Percentiles rank a stretch among this genome's conserved stretches.
phyloP scores from a whole-genome alignment of 1,140 invertebrate species.

The Temnothorax nylanderi region DNA sequence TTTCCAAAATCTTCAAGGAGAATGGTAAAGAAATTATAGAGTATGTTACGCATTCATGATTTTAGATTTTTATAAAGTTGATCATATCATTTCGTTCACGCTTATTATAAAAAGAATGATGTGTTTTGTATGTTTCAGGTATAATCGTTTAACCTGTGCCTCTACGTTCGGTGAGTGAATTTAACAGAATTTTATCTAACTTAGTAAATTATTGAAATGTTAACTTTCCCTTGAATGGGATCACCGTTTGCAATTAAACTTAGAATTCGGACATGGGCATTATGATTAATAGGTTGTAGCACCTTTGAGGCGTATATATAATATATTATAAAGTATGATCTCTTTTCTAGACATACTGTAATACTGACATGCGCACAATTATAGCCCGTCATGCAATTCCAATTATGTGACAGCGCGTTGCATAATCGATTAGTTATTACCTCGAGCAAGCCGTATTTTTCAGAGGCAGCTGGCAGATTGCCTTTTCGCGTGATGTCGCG shows the following conservation, averaged over 20 bases:
- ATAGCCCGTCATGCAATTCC: background rate
- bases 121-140: background rate
- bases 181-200: background rate
- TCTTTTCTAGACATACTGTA: background rate
- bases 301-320: background rate
- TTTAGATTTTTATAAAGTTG: background rate
- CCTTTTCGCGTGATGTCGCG: conserved; percentile 45
- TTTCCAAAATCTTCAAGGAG: background rate
- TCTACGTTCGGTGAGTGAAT: background rate
- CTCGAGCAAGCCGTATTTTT: conserved; percentile 31
- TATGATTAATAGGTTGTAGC: background rate
- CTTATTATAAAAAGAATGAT: background rate
- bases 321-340: conserved; percentile 37
- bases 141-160: background rate
- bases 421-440: conserved; percentile 46
- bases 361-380: background rate
- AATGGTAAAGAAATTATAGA: background rate
- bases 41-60: background rate
- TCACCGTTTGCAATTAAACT: background rate
- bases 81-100: background rate
- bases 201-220: background rate
- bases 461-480: background rate
- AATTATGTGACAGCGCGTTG: conserved; percentile 19
- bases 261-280: background rate
- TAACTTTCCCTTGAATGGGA: background rate